Evolutionary conservation across 37 sponge, comb jelly and placozoan species (phyloP), one percentile per base, ranked within the genome.

Genomic region (Cladorhizidae sp.): DNA sequence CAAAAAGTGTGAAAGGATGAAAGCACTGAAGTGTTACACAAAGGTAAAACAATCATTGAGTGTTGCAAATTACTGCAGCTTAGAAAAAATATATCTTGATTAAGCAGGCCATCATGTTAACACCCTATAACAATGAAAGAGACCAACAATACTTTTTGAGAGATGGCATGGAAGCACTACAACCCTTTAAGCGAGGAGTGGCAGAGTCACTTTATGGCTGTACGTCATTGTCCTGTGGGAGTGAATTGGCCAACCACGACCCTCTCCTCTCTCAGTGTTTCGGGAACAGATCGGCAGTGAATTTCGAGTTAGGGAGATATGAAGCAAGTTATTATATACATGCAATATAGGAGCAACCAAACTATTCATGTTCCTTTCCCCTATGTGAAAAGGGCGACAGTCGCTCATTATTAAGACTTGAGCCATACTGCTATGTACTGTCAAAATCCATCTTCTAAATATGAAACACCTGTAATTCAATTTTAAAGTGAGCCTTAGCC

Each of bases 231-330:
- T 36, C 54, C 28, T 38, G n/a, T 20, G 40, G 29, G 11, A n/a
- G 18, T 42, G 1, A 40, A 8, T 36, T 23, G 8, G 41, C 23
- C 22, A 26, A 40, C 0, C n/a, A 55, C 1, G 28, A 28, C 45
- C 43, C 82, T 40, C 72, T 81, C 38, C 57, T 83, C 9, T 74
- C 83, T 1, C 40, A 29, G 9, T 83, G 83, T 65, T 74, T 86
- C 68, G 87, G 87, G 41, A 86, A 86, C 49, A 72, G 81, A 22
- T 86, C 87, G 28, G 87, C 87, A 39, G 87, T 70, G 0, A 69
- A 80, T 12, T 73, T 71, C 37, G 87, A 86, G 58, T 52, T 86
- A n/a, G 80, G 52, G 25, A 51, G 57, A 35, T 31, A 50, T 80
- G 43, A 86, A 43, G 87, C 80, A 55, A 50, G 68, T 59, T 3